These are phyloP conservation scores for Pectinophora gossypiella DNA, from an alignment of 1,140 invertebrate genomes.

Conservation along the genomic window DNA sequence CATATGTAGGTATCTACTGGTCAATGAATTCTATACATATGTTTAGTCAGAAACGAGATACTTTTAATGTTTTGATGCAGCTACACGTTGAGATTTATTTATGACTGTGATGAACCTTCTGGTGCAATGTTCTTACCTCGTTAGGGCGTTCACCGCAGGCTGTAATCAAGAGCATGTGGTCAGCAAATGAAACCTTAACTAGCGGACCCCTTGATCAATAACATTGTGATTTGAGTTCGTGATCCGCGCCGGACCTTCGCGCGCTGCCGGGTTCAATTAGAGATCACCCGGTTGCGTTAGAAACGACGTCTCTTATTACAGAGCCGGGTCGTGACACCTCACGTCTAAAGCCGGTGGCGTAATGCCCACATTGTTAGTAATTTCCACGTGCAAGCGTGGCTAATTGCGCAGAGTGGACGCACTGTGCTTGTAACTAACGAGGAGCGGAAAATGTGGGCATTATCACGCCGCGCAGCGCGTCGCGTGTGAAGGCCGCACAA, in stretches of 20 bases:
- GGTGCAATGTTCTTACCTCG: no score
- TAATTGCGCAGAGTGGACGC: conserved; percentile 30
- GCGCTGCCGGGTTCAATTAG: conserved; percentile 43
- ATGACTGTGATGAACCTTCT: no score
- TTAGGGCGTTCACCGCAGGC: no score
- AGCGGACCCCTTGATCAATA: neutral
- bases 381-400: conserved; percentile 35
- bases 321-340: conserved; percentile 40
- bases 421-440: conserved; percentile 20
- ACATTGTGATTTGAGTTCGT: conserved; percentile 30
- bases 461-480: conserved; percentile 16
- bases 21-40: no score
- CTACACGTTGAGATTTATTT: no score
- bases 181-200: neutral
- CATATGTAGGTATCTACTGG: no score
- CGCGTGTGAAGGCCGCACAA: neutral
- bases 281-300: conserved; percentile 40
- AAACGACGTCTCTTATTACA: conserved; percentile 28
- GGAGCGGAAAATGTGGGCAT: conserved; percentile 35
- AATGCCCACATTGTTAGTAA: conserved; percentile 40
- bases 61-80: no score
- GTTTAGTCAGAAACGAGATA: no score
- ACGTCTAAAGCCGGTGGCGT: conserved; percentile 39
- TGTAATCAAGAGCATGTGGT: neutral
- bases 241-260: conserved; percentile 32